These are phyloP conservation scores for Arrhamphus sclerolepis DNA, from an alignment of 2,797 vertebrate genomes.

Conservation along the genomic window DNA sequence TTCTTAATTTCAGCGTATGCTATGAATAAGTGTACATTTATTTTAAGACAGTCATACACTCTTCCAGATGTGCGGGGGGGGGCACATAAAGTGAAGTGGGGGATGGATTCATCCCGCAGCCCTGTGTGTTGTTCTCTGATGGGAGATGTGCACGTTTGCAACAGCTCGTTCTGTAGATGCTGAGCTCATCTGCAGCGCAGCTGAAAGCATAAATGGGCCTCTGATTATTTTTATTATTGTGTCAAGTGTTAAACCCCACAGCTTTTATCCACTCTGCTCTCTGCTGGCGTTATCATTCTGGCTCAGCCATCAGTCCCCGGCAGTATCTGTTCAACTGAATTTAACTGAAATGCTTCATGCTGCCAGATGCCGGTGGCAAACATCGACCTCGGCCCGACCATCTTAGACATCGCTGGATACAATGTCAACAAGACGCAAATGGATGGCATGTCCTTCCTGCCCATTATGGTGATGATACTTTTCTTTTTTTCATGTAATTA, in stretches of 20 bases:
- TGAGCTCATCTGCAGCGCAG: too few relatives aligned
- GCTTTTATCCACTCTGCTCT: background rate
- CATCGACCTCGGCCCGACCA: conserved; percentile 94
- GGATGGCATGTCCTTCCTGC: conserved; percentile 93
- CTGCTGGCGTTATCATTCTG: background rate
- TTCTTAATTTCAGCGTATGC: too few relatives aligned
- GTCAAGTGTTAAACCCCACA: background rate
- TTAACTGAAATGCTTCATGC: background rate
- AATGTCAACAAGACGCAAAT: conserved; percentile 91
- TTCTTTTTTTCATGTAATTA: background rate
- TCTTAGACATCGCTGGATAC: conserved; percentile 93
- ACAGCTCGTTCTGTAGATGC: too few relatives aligned
- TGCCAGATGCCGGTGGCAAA: conserved; percentile 91
- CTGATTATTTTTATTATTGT: too few relatives aligned
- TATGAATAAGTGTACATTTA: too few relatives aligned
- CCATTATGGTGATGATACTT: conserved; percentile 84
- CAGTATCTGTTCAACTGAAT: background rate
- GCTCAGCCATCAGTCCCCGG: background rate
- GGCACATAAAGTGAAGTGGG: too few relatives aligned
- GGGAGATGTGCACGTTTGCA: too few relatives aligned
- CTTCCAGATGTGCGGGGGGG: too few relatives aligned
- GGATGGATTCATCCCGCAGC: too few relatives aligned
- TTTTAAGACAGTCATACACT: too few relatives aligned
- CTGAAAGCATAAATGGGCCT: too few relatives aligned
- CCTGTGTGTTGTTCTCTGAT: too few relatives aligned